A percentile compares a stretch with the other conserved stretches of the same genome.
phyloP scores from a whole-genome alignment of 2,113 vertebrate species.

The Salvelinus fontinalis region DNA sequence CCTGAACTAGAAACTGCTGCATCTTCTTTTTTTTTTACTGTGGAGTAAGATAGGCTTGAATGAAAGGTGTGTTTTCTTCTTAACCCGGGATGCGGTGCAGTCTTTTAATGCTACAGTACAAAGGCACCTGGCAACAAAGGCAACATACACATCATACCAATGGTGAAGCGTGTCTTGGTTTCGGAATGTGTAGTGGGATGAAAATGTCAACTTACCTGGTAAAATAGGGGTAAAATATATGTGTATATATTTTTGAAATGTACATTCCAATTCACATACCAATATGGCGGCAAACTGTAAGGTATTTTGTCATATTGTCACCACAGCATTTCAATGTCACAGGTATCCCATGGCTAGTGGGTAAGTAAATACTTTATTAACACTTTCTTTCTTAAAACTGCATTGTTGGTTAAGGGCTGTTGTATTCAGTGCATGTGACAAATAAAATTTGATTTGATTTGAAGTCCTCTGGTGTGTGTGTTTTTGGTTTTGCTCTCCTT shows the following conservation, averaged over 20 bases:
- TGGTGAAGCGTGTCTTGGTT: too few species aligned
- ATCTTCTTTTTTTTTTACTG: not conserved
- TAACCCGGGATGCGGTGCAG: too few species aligned
- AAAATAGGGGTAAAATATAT: too few species aligned
- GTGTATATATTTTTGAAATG: not conserved
- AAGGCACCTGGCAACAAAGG: too few species aligned
- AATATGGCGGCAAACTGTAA: not conserved
- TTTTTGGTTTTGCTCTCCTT: too few species aligned
- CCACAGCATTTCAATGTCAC: constrained; percentile 11
- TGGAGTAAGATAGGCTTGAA: not conserved
- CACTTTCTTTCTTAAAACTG: not conserved
- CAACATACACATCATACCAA: too few species aligned
- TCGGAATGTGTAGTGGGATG: too few species aligned
- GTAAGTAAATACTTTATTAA: not conserved
- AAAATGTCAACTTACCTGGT: too few species aligned
- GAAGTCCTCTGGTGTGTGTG: not conserved
- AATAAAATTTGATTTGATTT: too few species aligned
- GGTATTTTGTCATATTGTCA: constrained; percentile 18
- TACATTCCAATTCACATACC: not conserved
- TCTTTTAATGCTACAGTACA: too few species aligned
- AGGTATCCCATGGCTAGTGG: not conserved
- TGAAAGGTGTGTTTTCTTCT: not conserved
- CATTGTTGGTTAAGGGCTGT: too few species aligned
- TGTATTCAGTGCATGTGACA: too few species aligned
- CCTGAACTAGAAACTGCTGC: not conserved